Evolutionary conservation across 2,113 vertebrate species (phyloP).

Genomic region (Trogon surrucura): DNA sequence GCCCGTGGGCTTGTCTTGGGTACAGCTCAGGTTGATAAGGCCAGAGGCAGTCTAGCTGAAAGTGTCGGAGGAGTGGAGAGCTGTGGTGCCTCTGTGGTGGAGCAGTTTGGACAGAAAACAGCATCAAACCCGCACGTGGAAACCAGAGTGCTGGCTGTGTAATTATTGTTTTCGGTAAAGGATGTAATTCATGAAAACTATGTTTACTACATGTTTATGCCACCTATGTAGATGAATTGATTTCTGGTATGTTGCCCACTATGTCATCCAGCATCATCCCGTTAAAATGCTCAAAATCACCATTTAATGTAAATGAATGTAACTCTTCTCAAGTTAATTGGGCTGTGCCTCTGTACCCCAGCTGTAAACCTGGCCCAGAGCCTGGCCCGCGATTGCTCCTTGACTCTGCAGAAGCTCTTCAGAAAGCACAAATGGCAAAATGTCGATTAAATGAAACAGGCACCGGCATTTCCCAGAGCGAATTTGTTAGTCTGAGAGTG

Average conservation of each 20-base stretch:
- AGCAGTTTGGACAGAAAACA: background rate
- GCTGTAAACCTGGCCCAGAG: background rate
- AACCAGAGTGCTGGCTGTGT: background rate
- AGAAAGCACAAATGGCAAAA: background rate
- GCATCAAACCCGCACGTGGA: background rate
- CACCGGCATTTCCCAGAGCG: background rate
- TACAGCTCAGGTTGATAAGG: rapidly evolving
- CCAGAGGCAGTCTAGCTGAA: background rate
- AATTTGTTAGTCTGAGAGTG: background rate
- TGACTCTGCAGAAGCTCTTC: background rate
- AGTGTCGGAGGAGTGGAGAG: background rate
- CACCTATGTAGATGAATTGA: background rate
- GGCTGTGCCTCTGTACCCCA: background rate
- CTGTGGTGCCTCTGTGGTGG: background rate
- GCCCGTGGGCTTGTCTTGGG: background rate
- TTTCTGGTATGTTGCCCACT: background rate
- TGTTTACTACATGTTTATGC: background rate
- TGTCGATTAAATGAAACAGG: background rate
- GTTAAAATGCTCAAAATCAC: background rate
- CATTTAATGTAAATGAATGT: background rate
- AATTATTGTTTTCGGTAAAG: background rate
- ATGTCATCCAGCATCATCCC: background rate
- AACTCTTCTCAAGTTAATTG: background rate
- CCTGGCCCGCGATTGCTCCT: background rate
- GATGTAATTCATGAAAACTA: background rate